Evolutionary conservation across 1,140 invertebrate genomes (phyloP).

Genomic region (Zaprionus tsacasi): DNA sequence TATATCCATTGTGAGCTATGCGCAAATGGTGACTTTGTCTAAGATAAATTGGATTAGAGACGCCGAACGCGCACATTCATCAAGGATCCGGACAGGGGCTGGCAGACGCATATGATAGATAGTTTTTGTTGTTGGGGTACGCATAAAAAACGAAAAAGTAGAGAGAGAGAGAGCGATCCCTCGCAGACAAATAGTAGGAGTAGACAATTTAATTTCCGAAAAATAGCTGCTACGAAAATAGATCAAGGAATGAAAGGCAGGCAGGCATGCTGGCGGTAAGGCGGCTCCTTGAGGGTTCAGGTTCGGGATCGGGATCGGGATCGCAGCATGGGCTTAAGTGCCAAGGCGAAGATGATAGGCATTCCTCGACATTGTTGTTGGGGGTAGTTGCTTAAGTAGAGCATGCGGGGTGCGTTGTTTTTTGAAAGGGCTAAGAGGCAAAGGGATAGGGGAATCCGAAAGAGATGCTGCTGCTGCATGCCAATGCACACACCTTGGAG

Average conservation of each 20-base stretch:
- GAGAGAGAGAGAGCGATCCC: constrained; percentile 30
- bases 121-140: constrained; percentile 38
- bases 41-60: constrained; percentile 81
- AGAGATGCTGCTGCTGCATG: constrained; percentile 44
- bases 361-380: constrained; percentile 5
- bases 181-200: constrained; percentile 74
- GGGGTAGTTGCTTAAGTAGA: constrained; percentile 65
- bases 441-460: constrained; percentile 8
- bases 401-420: constrained; percentile 44
- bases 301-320: background rate
- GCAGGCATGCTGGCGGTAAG: background rate
- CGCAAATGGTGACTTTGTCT: constrained; percentile 69
- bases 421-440: constrained; percentile 24
- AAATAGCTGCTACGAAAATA: constrained; percentile 53
- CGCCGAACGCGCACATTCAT: constrained; percentile 78
- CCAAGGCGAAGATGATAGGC: constrained; percentile 21
- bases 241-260: constrained; percentile 48
- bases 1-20: constrained; percentile 57
- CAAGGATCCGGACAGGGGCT: constrained; percentile 20
- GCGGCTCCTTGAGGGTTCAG: constrained; percentile 36
- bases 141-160: constrained; percentile 53
- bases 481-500: constrained; percentile 57
- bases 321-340: constrained; percentile 35
- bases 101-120: constrained; percentile 63
- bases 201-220: constrained; percentile 79